Conservation (phyloP, 2,797 vertebrate genomes). For the Enoplosus armatus region DNA sequence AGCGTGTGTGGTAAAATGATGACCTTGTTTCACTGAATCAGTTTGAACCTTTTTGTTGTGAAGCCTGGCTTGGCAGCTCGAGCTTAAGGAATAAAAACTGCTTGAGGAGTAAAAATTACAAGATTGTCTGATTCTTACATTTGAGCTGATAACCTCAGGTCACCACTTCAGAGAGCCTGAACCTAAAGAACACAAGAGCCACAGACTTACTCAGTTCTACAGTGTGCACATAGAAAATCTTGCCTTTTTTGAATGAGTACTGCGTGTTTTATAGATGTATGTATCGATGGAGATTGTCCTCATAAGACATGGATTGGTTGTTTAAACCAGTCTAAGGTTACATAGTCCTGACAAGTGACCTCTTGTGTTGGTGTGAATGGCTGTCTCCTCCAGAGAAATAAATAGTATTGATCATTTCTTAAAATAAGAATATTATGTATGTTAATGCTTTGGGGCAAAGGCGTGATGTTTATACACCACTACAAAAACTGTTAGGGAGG, state of each 20-base stretch:
- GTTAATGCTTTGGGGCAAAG: not conserved
- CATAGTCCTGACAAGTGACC: not conserved
- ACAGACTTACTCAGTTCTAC: not conserved
- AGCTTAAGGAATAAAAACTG: constrained; percentile 22
- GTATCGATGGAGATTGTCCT: not conserved
- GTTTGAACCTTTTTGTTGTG: constrained; percentile 21
- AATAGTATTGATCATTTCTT: constrained; percentile 24
- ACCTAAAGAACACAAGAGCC: not conserved
- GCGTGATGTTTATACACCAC: not conserved
- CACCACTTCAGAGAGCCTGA: constrained; percentile 7
- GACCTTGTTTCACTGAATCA: constrained; percentile 43
- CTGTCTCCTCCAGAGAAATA: constrained; percentile 4
- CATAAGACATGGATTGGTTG: not conserved
- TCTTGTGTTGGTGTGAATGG: not conserved
- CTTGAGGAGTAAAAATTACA: constrained; percentile 36
- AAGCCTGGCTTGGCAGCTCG: constrained; percentile 2
- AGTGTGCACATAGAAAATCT: not conserved
- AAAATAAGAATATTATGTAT: no score
- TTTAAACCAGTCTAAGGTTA: not conserved
- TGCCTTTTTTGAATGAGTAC: no score
- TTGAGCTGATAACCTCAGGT: constrained; percentile 24
- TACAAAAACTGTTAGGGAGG: not conserved
- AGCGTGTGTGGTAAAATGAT: constrained; percentile 21
- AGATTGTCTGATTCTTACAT: constrained; percentile 43
- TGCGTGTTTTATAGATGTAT: not conserved